Percentiles rank a stretch among this genome's conserved stretches.
Evolutionary conservation across 1,140 invertebrate genomes (phyloP).

Genomic region (Aphelinus atriplicis): DNA sequence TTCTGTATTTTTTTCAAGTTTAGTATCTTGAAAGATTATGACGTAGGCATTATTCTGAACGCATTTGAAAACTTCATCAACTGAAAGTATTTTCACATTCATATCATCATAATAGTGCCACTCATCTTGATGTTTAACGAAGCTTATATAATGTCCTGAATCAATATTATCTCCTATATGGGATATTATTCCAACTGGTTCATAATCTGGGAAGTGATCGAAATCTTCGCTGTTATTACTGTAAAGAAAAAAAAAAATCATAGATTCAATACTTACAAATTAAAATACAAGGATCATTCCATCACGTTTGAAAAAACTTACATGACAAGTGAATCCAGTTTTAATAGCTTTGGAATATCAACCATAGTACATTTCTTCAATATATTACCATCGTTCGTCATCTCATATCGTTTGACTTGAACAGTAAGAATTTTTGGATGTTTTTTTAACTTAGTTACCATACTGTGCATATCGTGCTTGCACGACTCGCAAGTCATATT

Average conservation of each 20-base stretch:
- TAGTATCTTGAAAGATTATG: conserved; percentile 52
- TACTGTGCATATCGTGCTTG: conserved; percentile 49
- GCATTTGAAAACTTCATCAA: conserved; percentile 50
- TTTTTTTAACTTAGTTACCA: conserved; percentile 52
- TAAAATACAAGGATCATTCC: not conserved
- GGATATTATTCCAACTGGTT: conserved; percentile 55
- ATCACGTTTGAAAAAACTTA: conserved; percentile 43
- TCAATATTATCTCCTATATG: conserved; percentile 57
- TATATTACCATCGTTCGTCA: conserved; percentile 49
- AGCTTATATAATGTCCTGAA: conserved; percentile 59
- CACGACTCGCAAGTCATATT: conserved; percentile 53
- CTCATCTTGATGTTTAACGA: conserved; percentile 52
- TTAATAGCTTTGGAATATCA: conserved; percentile 49
- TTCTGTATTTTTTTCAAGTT: conserved; percentile 30
- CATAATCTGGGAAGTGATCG: conserved; percentile 43
- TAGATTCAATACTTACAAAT: conserved; percentile 23
- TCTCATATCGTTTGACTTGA: conserved; percentile 56
- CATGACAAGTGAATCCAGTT: conserved; percentile 47
- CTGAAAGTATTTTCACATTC: conserved; percentile 52
- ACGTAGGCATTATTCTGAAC: conserved; percentile 56
- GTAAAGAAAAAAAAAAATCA: conserved; percentile 36
- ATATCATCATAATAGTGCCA: conserved; percentile 59
- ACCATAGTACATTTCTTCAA: conserved; percentile 55
- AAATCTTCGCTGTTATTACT: conserved; percentile 42
- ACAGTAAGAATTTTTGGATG: conserved; percentile 55